A percentile compares a stretch with the other conserved stretches of the same genome.
phyloP scores from a whole-genome alignment of 1,140 invertebrate species.

The Melanaphis sacchari region DNA sequence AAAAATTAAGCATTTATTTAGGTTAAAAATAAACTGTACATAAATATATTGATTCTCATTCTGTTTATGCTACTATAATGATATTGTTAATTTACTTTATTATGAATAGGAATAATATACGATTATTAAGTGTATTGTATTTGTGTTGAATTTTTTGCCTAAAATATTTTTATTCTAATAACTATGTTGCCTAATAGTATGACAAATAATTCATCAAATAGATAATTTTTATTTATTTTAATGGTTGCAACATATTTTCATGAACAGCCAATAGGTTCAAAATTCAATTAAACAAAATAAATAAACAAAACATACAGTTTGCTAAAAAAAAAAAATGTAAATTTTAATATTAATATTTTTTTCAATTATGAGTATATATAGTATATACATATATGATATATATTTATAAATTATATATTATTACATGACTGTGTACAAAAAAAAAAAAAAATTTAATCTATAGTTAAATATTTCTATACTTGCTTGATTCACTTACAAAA shows the following conservation, averaged over 20 bases:
- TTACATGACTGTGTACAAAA: neutral
- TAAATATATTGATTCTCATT: conserved; percentile 43
- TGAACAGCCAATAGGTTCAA: too few relatives aligned
- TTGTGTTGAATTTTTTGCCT: neutral
- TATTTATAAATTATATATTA: too few relatives aligned
- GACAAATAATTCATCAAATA: neutral
- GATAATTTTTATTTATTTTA: neutral
- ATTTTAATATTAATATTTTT: neutral
- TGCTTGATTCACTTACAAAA: neutral
- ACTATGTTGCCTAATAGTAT: neutral
- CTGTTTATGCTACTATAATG: conserved; percentile 23
- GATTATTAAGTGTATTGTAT: conserved; percentile 22
- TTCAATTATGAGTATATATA: neutral
- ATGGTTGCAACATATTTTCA: neutral
- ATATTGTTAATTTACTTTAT: conserved; percentile 35
- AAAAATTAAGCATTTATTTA: conserved; percentile 46
- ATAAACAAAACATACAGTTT: neutral
- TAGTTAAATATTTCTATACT: neutral
- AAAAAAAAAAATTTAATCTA: neutral
- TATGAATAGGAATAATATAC: conserved; percentile 19
- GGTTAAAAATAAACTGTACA: conserved; percentile 45
- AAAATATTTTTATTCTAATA: neutral
- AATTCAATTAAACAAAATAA: neutral
- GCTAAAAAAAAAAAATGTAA: neutral
- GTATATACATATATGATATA: too few relatives aligned